Evolutionary conservation across 2,888 invertebrate genomes (phyloP), one percentile per base, ranked within the genome.

Genomic region (Eueremaeus valkanovi): DNA sequence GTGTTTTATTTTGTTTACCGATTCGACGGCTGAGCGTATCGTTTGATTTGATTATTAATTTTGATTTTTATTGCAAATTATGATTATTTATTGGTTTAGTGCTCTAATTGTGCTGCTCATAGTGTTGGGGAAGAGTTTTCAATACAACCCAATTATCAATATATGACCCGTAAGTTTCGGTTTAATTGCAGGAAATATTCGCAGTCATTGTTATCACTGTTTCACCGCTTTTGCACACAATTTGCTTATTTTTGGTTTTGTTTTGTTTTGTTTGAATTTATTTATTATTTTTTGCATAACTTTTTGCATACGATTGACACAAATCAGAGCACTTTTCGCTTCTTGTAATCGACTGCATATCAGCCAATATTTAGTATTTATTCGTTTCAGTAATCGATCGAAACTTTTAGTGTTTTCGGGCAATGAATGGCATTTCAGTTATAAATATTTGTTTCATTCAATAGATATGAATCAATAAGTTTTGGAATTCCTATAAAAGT

Each of bases 101-200:
- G 70, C 70, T 70, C 70, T 70, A 45, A 70, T 45, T 70, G 70
- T 70, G 70, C 42, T 29, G 45, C 33, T 49, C 55, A 9, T 73
- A 73, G 73, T 58, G 73, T 73, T 61, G 73, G 73, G 63, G 61
- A 73, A 31, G 73, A 51, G 58, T 73, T 73, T 31, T 55, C 55
- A 36, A 24, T 36, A 33, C 61, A 27, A 29, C 55, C 58, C 24
- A 70, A 58, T 33, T 58, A 36, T 58, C 73, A 73, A 55, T 51
- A 61, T 31, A 42, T 33, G 36, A 9, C 33, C 36, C 33, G 73
- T 70, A 70, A 70, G 70, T 70, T 70, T 70, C 29, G 42, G 70
- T 42, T 70, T 70, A 40, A 68, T 68, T 70, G 70, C 24, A 70
- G 70, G 70, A 45, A 45, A 70, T 21, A 58, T 58, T 63, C n/a